phyloP scores from a whole-genome alignment of 2,113 vertebrate species.

The Zosterops lateralis region DNA sequence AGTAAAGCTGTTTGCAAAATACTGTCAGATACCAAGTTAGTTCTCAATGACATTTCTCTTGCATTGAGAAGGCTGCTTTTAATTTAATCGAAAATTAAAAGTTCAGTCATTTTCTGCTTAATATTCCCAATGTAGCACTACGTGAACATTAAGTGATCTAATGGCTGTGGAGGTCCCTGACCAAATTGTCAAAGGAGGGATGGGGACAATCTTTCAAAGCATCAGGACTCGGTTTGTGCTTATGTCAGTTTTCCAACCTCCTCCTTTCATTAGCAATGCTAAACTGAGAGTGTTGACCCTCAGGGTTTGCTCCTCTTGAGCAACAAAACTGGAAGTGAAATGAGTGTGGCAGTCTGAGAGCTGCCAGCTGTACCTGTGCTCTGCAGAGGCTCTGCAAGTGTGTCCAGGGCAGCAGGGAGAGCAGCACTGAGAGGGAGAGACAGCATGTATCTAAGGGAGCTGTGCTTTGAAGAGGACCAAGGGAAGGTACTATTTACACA shows the following conservation, averaged over 20 bases:
- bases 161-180: neutral
- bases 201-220: neutral
- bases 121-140: neutral
- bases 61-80: neutral
- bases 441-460: neutral
- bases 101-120: neutral
- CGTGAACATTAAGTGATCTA: neutral
- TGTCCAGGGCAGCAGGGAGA: neutral
- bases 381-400: neutral
- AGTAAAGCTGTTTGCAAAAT: neutral
- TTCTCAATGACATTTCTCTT: neutral
- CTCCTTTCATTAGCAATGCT: neutral
- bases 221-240: neutral
- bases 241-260: neutral
- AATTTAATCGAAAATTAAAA: conserved; percentile 32
- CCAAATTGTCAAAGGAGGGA: neutral
- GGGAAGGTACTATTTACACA: neutral
- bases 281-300: neutral
- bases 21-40: neutral
- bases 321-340: neutral
- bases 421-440: fast-evolving
- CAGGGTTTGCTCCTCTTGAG: neutral
- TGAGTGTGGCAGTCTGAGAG: neutral
- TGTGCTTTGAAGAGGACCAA: neutral
- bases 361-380: neutral